Percentiles rank a stretch among this genome's conserved stretches.
Evolutionary conservation across 2,888 invertebrate genomes (phyloP).

Genomic region (Athalia rosae): DNA sequence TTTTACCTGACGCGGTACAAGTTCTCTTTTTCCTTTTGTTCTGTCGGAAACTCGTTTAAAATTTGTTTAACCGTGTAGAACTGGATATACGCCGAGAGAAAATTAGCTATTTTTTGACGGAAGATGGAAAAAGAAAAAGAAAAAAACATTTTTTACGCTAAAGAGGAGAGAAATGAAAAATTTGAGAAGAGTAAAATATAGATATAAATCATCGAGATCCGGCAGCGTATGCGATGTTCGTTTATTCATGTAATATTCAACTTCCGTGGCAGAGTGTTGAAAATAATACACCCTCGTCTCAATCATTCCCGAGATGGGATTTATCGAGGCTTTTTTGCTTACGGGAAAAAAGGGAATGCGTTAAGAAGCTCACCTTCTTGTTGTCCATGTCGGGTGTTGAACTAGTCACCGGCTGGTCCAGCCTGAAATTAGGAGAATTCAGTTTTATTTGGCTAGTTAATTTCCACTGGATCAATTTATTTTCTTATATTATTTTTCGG

Average conservation of each 20-base stretch:
- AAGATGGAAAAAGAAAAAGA: constrained; percentile 15
- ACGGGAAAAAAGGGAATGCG: not conserved
- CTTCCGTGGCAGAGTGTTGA: too few species aligned
- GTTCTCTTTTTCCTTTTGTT: not conserved
- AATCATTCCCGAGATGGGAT: too few species aligned
- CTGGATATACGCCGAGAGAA: not conserved
- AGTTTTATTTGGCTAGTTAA: too few species aligned
- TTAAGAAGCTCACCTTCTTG: constrained; percentile 75
- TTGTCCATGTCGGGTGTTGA: constrained; percentile 80
- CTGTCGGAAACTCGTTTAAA: not conserved
- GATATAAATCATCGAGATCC: too few species aligned
- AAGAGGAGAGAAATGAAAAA: not conserved
- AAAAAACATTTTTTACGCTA: constrained; percentile 1
- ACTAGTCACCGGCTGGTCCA: constrained; percentile 83
- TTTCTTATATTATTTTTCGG: not conserved
- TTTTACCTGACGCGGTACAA: not conserved
- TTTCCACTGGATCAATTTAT: not conserved
- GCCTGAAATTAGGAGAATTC: constrained; percentile 74
- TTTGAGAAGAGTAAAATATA: not conserved
- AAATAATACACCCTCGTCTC: too few species aligned
- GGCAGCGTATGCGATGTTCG: too few species aligned
- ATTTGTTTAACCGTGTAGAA: not conserved
- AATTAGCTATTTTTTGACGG: not conserved
- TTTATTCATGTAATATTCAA: too few species aligned
- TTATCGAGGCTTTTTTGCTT: too few species aligned